Conservation (phyloP, 2,113 vertebrate genomes). For the Recurvirostra avosetta region DNA sequence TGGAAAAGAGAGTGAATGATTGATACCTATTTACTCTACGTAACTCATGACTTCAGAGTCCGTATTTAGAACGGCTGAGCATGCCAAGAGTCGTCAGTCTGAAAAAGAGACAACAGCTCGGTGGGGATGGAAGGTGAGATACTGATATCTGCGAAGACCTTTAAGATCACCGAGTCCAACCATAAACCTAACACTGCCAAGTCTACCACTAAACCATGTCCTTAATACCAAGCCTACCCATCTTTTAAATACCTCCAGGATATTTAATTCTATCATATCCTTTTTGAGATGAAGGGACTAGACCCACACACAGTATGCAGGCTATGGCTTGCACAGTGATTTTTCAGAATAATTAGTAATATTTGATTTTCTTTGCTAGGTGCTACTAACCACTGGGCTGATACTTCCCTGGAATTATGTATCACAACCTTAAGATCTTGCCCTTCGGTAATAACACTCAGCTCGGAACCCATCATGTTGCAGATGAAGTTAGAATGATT, state of each 20-base stretch:
- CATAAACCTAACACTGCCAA: neutral
- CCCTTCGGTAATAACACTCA: neutral
- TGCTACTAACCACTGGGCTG: neutral
- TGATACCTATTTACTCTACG: neutral
- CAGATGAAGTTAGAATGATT: neutral
- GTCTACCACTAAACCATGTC: neutral
- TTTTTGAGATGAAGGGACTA: neutral
- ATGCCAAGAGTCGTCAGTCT: neutral
- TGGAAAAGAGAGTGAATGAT: neutral
- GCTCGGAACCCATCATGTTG: neutral
- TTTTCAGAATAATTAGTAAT: neutral
- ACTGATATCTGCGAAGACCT: neutral
- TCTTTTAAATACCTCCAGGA: neutral
- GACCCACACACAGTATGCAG: neutral
- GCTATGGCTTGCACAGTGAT: neutral
- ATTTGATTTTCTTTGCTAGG: neutral
- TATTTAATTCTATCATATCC: neutral
- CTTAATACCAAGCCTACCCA: neutral
- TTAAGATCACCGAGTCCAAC: neutral
- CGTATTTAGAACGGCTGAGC: neutral
- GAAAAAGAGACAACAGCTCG: neutral
- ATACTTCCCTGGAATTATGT: neutral
- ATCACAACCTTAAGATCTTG: neutral
- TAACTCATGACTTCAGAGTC: neutral
- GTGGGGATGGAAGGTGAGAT: neutral